Evolutionary conservation across 2,797 vertebrate species (phyloP).

Genomic region (Lophotriccus pileatus): DNA sequence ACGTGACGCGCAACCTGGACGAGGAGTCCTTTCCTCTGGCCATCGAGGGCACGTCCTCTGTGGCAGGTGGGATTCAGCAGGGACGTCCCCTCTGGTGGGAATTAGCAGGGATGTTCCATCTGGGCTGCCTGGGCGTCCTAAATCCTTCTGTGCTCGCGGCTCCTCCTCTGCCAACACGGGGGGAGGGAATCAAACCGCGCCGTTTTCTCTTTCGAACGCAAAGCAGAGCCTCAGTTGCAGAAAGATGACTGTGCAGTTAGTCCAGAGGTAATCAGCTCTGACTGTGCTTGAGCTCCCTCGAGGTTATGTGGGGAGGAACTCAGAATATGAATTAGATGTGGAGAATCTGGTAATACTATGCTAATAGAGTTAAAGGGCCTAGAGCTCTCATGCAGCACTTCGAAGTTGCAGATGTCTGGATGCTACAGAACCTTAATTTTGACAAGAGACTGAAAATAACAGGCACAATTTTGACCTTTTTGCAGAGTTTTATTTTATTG

Average conservation of each 20-base stretch:
- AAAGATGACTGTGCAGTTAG: not conserved
- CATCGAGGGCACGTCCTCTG: conserved; percentile 82
- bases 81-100: not conserved
- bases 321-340: not conserved
- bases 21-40: conserved; percentile 49
- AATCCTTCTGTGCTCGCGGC: too few species aligned
- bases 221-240: not conserved
- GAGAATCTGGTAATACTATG: not conserved
- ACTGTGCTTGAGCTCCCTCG: not conserved
- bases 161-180: not conserved
- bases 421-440: not conserved
- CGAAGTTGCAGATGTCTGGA: not conserved
- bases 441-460: not conserved
- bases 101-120: not conserved
- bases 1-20: conserved; percentile 80
- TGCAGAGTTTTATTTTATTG: not conserved
- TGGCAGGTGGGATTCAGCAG: conserved; percentile 71
- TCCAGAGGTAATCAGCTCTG: not conserved
- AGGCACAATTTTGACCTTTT: not conserved
- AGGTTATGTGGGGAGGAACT: not conserved
- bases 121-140: not conserved
- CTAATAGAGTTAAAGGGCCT: not conserved
- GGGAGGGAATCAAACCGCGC: not conserved
- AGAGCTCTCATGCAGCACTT: not conserved
- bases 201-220: not conserved